A percentile compares a stretch with the other conserved stretches of the same genome.
Conservation (phyloP, 1,140 invertebrate genomes). For the Lepeophtheirus salmonis region DNA sequence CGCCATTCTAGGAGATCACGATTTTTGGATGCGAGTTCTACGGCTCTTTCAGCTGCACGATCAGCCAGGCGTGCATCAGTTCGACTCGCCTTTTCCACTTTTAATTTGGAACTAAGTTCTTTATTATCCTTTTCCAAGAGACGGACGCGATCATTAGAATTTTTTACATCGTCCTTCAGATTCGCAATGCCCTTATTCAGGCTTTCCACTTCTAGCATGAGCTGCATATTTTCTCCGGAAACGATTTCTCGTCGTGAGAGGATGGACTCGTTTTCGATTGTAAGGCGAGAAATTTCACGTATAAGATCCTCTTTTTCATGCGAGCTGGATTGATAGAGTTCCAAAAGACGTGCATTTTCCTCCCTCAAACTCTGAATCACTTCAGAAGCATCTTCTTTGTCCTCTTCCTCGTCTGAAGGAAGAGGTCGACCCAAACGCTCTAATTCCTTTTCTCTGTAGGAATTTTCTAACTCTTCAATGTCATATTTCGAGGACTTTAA, state of each 20-base stretch:
- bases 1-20: conserved; percentile 3
- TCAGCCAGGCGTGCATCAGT: background rate
- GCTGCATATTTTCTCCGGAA: conserved; percentile 13
- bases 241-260: conserved; percentile 2
- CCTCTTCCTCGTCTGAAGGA: background rate
- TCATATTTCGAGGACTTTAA: background rate
- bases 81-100: background rate
- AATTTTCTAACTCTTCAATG: background rate
- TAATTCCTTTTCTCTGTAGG: background rate
- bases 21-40: conserved; percentile 3
- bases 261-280: background rate
- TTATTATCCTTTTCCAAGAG: background rate
- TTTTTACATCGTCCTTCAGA: background rate
- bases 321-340: background rate
- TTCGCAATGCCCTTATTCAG: background rate
- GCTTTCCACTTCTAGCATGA: conserved; percentile 7
- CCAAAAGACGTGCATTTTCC: background rate
- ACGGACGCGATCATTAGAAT: background rate
- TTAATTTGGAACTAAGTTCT: background rate
- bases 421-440: background rate
- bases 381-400: background rate
- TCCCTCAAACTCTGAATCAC: background rate
- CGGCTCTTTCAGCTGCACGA: background rate
- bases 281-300: background rate
- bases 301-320: background rate